A percentile compares a stretch with the other conserved stretches of the same genome.
Evolutionary conservation across 2,888 invertebrate genomes (phyloP).

Genomic region (Timema podura): DNA sequence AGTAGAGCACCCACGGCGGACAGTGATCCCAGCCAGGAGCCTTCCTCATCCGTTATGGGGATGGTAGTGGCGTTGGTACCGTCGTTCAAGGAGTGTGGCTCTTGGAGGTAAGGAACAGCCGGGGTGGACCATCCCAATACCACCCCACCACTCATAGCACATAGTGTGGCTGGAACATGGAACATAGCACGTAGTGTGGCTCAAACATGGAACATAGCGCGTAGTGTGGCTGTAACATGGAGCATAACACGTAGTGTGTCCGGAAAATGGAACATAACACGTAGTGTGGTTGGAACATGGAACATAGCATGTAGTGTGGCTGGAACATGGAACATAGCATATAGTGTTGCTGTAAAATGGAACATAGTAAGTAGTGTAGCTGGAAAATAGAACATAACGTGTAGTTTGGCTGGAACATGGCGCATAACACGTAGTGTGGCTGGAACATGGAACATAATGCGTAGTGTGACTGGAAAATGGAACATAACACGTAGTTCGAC

Average conservation of each 20-base stretch:
- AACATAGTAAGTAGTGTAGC: too few relatives aligned
- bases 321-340: too few relatives aligned
- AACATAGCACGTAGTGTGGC: too few relatives aligned
- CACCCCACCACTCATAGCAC: slow-evolving; percentile 34
- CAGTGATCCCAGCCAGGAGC: slow-evolving; percentile 71
- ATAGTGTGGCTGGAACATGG: slow-evolving; percentile 47
- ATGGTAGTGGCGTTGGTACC: slow-evolving; percentile 17
- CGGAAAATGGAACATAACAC: too few relatives aligned
- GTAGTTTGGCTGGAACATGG: too few relatives aligned
- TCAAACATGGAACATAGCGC: slow-evolving; percentile 46
- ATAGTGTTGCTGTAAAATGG: too few relatives aligned
- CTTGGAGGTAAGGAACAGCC: slow-evolving; percentile 33
- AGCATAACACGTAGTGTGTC: slow-evolving; percentile 49
- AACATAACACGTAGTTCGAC: too few relatives aligned
- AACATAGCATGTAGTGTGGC: slow-evolving; percentile 26
- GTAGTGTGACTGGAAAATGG: too few relatives aligned
- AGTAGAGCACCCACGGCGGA: slow-evolving; percentile 64
- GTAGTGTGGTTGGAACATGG: slow-evolving; percentile 25
- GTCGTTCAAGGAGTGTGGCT: background rate
- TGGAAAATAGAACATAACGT: too few relatives aligned
- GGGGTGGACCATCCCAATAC: slow-evolving; percentile 34
- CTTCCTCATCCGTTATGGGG: slow-evolving; percentile 50
- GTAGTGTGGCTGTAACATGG: slow-evolving; percentile 41
- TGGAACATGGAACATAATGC: too few relatives aligned
- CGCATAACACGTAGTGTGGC: too few relatives aligned